phyloP scores from a whole-genome alignment of 2,797 vertebrate species.

The Hipposideros larvatus region DNA sequence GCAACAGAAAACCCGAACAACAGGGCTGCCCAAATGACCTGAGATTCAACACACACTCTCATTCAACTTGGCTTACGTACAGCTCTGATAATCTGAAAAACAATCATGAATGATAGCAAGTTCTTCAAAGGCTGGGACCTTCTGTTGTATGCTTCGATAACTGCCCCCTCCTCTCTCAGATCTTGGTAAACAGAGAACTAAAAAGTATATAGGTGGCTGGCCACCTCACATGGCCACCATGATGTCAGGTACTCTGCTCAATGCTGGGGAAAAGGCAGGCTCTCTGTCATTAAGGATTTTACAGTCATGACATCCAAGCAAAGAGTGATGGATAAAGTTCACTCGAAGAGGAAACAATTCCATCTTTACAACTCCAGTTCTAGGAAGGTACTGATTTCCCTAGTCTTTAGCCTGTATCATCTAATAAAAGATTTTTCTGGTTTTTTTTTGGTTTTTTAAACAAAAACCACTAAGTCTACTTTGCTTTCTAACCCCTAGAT shows the following conservation, averaged over 20 bases:
- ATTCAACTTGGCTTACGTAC: not conserved
- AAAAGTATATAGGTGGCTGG: not conserved
- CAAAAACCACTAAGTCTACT: not conserved
- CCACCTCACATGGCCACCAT: not conserved
- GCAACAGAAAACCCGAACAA: not conserved
- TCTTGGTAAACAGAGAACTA: not conserved
- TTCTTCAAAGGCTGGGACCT: not conserved
- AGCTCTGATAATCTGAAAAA: not conserved
- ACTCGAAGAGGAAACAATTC: not conserved
- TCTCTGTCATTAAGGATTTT: not conserved
- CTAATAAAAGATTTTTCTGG: not conserved
- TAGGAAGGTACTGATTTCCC: not conserved
- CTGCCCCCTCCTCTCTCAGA: not conserved
- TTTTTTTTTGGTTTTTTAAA: not conserved
- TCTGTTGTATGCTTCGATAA: not conserved
- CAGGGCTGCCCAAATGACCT: not conserved
- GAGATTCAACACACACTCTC: not conserved
- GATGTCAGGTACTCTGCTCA: not conserved
- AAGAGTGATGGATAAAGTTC: not conserved
- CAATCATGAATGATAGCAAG: not conserved
- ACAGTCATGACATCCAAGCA: not conserved
- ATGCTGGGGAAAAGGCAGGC: not conserved
- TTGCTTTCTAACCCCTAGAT: not conserved
- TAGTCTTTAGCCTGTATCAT: not conserved
- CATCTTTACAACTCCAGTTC: not conserved